Evolutionary conservation across 2,797 vertebrate genomes (phyloP).

Genomic region (Acipenser ruthenus): DNA sequence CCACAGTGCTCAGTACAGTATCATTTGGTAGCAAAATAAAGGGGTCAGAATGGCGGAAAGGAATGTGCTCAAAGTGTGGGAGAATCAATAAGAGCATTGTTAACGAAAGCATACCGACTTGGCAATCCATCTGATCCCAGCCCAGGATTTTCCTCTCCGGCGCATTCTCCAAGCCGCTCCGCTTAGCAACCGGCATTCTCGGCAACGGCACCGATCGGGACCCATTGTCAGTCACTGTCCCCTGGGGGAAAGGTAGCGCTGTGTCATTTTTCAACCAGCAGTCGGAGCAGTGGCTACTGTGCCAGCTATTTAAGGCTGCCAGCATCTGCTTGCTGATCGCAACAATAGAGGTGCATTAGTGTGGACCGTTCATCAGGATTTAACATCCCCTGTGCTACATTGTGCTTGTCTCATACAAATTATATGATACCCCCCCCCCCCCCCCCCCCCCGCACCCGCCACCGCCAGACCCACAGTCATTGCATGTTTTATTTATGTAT

Average conservation of each 20-base stretch:
- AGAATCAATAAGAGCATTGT: slow-evolving; percentile 31
- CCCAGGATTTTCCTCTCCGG: slow-evolving; percentile 18
- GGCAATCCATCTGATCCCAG: slow-evolving; percentile 17
- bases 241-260: slow-evolving; percentile 5
- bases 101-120: slow-evolving; percentile 14
- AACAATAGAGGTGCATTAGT: background rate
- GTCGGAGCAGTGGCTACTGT: slow-evolving; percentile 6
- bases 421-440: too few species aligned
- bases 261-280: slow-evolving; percentile 6
- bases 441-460: too few species aligned
- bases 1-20: background rate
- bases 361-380: too few species aligned
- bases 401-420: too few species aligned
- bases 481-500: too few species aligned
- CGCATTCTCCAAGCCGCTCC: slow-evolving; percentile 14
- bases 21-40: background rate
- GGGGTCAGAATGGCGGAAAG: background rate
- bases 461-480: too few species aligned
- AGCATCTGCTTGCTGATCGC: background rate
- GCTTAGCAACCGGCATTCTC: slow-evolving; percentile 23
- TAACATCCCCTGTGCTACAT: too few species aligned
- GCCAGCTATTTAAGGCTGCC: slow-evolving; percentile 10
- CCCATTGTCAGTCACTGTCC: background rate
- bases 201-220: background rate
- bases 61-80: slow-evolving; percentile 20